Conservation (phyloP, 2,113 vertebrate genomes). For the Spheniscus mendiculus region DNA sequence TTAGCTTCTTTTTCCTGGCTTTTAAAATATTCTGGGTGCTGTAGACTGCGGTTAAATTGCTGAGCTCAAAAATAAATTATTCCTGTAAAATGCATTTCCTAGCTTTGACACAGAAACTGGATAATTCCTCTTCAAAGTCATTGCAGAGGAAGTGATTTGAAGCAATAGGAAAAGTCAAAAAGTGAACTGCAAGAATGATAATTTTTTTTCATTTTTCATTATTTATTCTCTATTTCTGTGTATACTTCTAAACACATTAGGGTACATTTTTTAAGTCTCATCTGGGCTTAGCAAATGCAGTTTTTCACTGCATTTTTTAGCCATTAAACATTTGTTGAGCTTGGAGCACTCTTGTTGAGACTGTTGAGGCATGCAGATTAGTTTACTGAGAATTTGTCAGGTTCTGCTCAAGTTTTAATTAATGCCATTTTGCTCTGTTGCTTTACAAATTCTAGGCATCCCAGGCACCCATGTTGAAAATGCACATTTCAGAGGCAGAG, state of each 20-base stretch:
- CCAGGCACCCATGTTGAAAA: neutral
- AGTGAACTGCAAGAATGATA: neutral
- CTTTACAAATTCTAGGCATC: neutral
- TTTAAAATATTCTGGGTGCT: neutral
- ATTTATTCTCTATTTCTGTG: neutral
- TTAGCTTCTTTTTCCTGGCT: neutral
- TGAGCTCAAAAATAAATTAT: neutral
- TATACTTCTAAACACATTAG: neutral
- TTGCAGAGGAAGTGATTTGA: neutral
- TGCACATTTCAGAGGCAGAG: neutral
- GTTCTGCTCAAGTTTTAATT: neutral
- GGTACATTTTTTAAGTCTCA: neutral
- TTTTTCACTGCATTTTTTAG: neutral
- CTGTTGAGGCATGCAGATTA: neutral
- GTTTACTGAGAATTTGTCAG: neutral
- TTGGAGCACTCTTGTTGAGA: neutral
- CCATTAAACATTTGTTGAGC: neutral
- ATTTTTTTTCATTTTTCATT: neutral
- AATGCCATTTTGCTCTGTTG: neutral
- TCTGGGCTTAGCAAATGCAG: neutral
- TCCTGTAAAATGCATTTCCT: neutral
- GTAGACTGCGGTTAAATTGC: neutral
- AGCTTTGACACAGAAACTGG: neutral
- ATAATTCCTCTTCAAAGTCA: constrained; percentile 24
- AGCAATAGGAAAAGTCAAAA: neutral